Evolutionary conservation across 1,140 invertebrate species (phyloP).

Genomic region (Pygmarrhopalites habei): DNA sequence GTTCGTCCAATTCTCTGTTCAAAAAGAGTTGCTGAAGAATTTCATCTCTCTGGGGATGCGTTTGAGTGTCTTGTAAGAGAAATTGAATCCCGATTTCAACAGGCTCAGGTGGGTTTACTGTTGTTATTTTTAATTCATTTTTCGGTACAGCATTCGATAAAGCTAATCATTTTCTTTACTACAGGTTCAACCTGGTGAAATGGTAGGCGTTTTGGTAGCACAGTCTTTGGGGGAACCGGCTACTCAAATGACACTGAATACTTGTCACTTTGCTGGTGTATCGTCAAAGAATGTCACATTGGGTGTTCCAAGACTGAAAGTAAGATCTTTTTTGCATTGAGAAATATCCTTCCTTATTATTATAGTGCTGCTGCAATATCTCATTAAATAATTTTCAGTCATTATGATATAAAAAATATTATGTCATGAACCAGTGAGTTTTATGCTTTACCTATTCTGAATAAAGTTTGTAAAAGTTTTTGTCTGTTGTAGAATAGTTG

Average conservation of each 20-base stretch:
- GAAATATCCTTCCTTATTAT: not conserved
- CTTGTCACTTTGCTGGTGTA: slow-evolving; percentile 65
- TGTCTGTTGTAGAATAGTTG: too few species aligned
- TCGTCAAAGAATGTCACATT: slow-evolving; percentile 43
- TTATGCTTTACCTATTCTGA: too few species aligned
- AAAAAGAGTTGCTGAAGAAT: too few species aligned
- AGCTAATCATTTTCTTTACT: not conserved
- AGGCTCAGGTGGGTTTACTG: not conserved
- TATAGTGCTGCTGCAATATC: not conserved
- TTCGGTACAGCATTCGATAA: not conserved
- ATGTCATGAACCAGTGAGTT: too few species aligned
- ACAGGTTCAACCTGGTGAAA: slow-evolving; percentile 16
- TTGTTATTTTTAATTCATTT: not conserved
- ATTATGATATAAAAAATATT: not conserved
- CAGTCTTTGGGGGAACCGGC: slow-evolving; percentile 62
- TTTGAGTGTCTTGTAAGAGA: not conserved
- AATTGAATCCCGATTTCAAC: not conserved
- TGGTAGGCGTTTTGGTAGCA: slow-evolving; percentile 44
- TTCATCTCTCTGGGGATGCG: not conserved
- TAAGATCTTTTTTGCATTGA: not conserved
- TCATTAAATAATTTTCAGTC: too few species aligned
- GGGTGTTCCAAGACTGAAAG: slow-evolving; percentile 20
- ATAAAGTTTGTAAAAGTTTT: too few species aligned
- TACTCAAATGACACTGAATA: slow-evolving; percentile 66
- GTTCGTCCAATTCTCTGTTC: too few species aligned